A percentile compares a stretch with the other conserved stretches of the same genome.
These are phyloP conservation scores for Hypercompe scribonia DNA, from an alignment of 2,888 invertebrate genomes.

Conservation along the genomic window DNA sequence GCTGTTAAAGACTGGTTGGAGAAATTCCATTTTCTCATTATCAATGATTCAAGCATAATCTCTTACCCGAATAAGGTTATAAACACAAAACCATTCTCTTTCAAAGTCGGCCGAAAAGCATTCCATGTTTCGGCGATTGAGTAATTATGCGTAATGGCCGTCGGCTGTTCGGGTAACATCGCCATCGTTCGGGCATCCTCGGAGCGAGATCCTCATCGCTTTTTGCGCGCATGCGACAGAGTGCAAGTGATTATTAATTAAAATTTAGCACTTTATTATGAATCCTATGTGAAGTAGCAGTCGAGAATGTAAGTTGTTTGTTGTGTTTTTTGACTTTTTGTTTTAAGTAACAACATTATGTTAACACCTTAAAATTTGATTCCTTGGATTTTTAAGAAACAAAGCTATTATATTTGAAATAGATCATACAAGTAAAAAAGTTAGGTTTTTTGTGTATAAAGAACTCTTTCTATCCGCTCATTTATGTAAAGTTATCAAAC, in stretches of 20 bases:
- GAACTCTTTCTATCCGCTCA: too few species aligned
- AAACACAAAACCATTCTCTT: constrained; percentile 52
- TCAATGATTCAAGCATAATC: constrained; percentile 56
- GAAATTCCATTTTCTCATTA: constrained; percentile 52
- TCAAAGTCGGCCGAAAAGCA: constrained; percentile 55
- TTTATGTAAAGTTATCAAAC: background rate
- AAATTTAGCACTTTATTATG: constrained; percentile 80
- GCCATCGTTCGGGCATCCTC: constrained; percentile 67
- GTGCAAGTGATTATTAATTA: constrained; percentile 77
- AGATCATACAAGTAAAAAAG: background rate
- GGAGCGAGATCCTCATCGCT: constrained; percentile 58
- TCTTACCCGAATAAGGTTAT: constrained; percentile 47
- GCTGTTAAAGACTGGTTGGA: constrained; percentile 38
- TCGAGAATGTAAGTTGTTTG: constrained; percentile 14
- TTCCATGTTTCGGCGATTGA: constrained; percentile 72
- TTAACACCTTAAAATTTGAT: background rate
- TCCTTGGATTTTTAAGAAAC: background rate
- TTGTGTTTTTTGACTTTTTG: background rate
- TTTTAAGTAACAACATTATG: background rate
- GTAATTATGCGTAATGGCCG: constrained; percentile 71
- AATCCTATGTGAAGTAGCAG: constrained; percentile 70
- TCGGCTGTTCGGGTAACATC: constrained; percentile 60
- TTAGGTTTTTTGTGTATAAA: background rate
- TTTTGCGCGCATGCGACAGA: constrained; percentile 64
- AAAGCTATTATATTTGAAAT: background rate